Evolutionary conservation across 2,888 invertebrate species (phyloP).

Genomic region (Piscicola geometra): DNA sequence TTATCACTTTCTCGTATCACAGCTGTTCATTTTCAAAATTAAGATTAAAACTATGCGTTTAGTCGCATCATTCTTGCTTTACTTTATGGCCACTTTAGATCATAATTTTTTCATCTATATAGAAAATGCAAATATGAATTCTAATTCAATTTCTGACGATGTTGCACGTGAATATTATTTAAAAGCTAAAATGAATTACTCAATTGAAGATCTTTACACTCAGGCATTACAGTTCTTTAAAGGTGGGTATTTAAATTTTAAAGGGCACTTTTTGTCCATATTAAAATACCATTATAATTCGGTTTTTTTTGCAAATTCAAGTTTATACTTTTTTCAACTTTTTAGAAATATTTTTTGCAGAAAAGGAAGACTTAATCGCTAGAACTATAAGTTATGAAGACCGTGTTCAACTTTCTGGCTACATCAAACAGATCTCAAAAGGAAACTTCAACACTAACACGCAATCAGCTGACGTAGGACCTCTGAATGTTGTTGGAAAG

Average conservation of each 20-base stretch:
- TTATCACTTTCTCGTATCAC: no score
- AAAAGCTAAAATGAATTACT: background rate
- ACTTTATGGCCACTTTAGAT: background rate
- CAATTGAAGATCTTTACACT: slow-evolving; percentile 6
- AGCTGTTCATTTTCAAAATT: no score
- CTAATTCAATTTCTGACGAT: background rate
- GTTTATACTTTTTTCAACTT: background rate
- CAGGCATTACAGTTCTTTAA: slow-evolving; percentile 15
- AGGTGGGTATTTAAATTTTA: slow-evolving; percentile 19
- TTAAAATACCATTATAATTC: no score
- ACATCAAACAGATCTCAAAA: slow-evolving; percentile 81
- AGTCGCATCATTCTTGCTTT: background rate
- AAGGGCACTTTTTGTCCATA: no score
- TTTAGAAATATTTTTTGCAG: background rate
- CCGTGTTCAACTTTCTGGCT: slow-evolving; percentile 81
- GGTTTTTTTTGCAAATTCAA: no score
- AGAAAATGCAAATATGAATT: background rate
- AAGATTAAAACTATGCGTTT: no score
- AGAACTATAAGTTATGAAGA: slow-evolving; percentile 82
- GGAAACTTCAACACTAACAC: slow-evolving; percentile 64
- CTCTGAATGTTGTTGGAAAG: slow-evolving; percentile 87
- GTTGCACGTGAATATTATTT: background rate
- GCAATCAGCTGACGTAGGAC: slow-evolving; percentile 72
- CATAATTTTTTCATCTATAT: background rate
- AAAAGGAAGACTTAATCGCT: slow-evolving; percentile 11